phyloP scores from a whole-genome alignment of 2,113 vertebrate species.

The Scophthalmus maximus region DNA sequence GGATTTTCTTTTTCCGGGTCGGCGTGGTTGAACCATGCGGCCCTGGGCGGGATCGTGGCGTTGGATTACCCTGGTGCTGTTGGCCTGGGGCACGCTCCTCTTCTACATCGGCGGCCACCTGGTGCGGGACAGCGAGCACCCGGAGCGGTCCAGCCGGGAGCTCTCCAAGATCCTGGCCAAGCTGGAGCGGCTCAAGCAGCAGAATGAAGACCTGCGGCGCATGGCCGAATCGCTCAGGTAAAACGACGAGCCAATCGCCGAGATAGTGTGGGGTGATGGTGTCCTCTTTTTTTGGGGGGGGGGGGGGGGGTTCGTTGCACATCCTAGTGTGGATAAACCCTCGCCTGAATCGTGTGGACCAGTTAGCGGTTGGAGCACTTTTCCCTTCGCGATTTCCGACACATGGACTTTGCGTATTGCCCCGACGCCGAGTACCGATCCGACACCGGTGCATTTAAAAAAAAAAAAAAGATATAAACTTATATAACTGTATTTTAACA shows the following conservation, averaged over 20 bases:
- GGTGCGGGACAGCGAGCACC: conserved; percentile 96
- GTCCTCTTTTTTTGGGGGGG: background rate
- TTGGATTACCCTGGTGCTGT: conserved; percentile 99
- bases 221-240: conserved; percentile 99
- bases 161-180: conserved; percentile 98
- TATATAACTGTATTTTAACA: no score
- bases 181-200: conserved; percentile 97
- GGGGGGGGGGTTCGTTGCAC: no score
- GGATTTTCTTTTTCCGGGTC: conserved; percentile 43
- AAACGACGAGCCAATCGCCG: no score
- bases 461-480: no score
- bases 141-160: conserved; percentile 95
- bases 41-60: conserved; percentile 99
- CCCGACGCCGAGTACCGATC: no score
- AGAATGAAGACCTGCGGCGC: conserved; percentile 96
- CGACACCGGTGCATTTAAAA: no score
- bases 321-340: no score
- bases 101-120: conserved; percentile 98
- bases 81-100: conserved; percentile 97
- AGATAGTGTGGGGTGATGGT: no score
- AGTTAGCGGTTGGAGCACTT: no score
- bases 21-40: conserved; percentile 90
- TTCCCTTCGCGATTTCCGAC: no score
- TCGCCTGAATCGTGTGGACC: no score
- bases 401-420: no score